Conservation (phyloP, 2,888 invertebrate genomes). For the Cheilosia impressa region DNA sequence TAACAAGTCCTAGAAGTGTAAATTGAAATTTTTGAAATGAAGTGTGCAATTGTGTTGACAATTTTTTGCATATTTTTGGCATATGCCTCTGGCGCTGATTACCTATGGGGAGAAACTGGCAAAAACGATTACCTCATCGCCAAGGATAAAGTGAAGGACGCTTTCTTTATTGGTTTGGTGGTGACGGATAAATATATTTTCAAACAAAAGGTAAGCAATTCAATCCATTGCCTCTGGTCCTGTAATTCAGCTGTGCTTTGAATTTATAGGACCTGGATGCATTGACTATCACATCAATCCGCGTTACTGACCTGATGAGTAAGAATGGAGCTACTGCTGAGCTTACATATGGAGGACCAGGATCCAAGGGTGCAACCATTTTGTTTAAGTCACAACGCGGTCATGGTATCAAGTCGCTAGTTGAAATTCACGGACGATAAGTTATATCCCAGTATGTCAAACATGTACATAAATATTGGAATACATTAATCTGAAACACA, state of each 20-base stretch:
- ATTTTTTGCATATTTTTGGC: slow-evolving; percentile 57
- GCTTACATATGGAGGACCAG: slow-evolving; percentile 83
- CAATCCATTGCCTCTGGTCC: neutral
- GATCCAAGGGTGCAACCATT: slow-evolving; percentile 82
- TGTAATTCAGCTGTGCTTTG: neutral
- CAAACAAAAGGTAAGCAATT: slow-evolving; percentile 77
- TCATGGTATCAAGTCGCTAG: slow-evolving; percentile 82
- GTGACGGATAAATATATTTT: slow-evolving; percentile 78
- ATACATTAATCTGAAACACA: neutral
- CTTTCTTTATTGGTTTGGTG: slow-evolving; percentile 77
- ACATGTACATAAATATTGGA: neutral
- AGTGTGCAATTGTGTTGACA: slow-evolving; percentile 34
- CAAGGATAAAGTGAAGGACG: slow-evolving; percentile 78
- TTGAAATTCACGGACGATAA: slow-evolving; percentile 81
- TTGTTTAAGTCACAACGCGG: slow-evolving; percentile 83
- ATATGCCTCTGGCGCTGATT: slow-evolving; percentile 77
- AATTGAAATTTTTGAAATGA: slow-evolving; percentile 39
- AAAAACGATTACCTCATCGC: slow-evolving; percentile 77
- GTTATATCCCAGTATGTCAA: neutral
- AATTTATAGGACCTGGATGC: slow-evolving; percentile 41
- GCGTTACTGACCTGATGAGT: slow-evolving; percentile 72
- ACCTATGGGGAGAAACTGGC: slow-evolving; percentile 78
- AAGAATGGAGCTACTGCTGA: slow-evolving; percentile 82
- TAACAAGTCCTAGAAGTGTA: slow-evolving; percentile 3
- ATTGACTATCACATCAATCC: slow-evolving; percentile 70